Evolutionary conservation across 2,888 invertebrate genomes (phyloP), one percentile per base, ranked within the genome.

Genomic region (Tiphia femorata): DNA sequence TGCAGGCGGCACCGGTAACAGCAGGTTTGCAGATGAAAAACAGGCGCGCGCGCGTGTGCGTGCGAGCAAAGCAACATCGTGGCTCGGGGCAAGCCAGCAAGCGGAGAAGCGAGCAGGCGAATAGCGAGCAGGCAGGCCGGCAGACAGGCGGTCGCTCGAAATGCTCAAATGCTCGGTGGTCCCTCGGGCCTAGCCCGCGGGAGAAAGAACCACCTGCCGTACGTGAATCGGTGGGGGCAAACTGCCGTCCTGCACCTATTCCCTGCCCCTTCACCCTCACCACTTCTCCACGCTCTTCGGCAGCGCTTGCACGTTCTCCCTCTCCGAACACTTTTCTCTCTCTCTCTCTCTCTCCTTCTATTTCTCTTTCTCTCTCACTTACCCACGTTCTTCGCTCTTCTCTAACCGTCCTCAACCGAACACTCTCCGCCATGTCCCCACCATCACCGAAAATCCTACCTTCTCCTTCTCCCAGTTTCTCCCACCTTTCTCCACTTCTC

Each of bases 201-300:
- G 67, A 73, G 72, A 71, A 75, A 74, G 76, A 81, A 78, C 80
- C 81, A 82, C 81, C 81, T 82, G 81, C 81, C 81, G 72, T 67
- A 67, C 58, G 59, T 58, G 66, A 70, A 67, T 71, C 74, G 64
- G 68, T 70, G 71, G 68, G 76, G 73, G 71, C 73, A 70, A 71
- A 72, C 74, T 67, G 62, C 67, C 58, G 29, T 55, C 64, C n/a
- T n/a, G n/a, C n/a, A n/a, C n/a, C n/a, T n/a, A n/a, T n/a, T n/a
- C 3, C 23, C n/a, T 19, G 30, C 20, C 14, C 38, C 29, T 10
- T 27, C 23, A 17, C 19, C 35, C 21, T 7, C 23, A 23, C 10
- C 8, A 2, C 21, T 27, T 43, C 23, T 7, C 43, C 40, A 42
- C 30, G 7, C 35, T 29, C 42, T 41, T 43, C 35, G n/a, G n/a